Evolutionary conservation across 2,113 vertebrate genomes (phyloP), one percentile per base, ranked within the genome.

Genomic region (Triplophysa tibetana): DNA sequence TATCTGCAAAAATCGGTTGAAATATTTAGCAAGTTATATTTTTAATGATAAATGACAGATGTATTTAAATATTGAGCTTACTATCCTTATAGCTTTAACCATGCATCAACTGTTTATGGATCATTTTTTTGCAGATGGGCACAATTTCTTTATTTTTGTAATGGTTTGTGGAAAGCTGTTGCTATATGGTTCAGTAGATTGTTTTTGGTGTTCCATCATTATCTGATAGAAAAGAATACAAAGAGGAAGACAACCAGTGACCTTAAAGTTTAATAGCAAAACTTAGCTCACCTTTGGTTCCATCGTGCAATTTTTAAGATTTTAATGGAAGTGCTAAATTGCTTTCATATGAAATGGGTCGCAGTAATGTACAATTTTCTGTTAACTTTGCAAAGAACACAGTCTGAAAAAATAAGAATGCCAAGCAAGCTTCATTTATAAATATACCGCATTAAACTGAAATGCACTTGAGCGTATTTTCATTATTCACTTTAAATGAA

Each of bases 261-360:
- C 87, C 86, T 86, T 74, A 65, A 88, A 75, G 91, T 86, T 82
- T 83, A 84, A 89, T 90, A 84, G 84, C 81, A 86, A 85, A 87
- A 86, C 84, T 86, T 85, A 85, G 70, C 83, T 83, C 81, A 86
- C 82, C 84, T 90, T 76, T 86, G 79, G 81, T 86, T 83, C 88
- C 81, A 87, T 86, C 87, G 91, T 91, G 91, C 90, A 79, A 82
- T 88, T 92, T 88, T 91, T 91, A 88, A 89, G 87, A 90, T 91
- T 92, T 91, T 93, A 92, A 93, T 92, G 90, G 90, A 85, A 75
- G 83, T 81, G 81, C 88, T 87, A 90, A 91, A 91, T 89, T 92
- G 92, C 86, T 86, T 90, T 91, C 84, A 88, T 86, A 89, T 64
- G 38, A 74, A 84, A 73, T 81, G 84, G 87, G 91, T 91, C 88